Conservation (phyloP, 2,888 invertebrate species). For the Napeogenes inachia region DNA sequence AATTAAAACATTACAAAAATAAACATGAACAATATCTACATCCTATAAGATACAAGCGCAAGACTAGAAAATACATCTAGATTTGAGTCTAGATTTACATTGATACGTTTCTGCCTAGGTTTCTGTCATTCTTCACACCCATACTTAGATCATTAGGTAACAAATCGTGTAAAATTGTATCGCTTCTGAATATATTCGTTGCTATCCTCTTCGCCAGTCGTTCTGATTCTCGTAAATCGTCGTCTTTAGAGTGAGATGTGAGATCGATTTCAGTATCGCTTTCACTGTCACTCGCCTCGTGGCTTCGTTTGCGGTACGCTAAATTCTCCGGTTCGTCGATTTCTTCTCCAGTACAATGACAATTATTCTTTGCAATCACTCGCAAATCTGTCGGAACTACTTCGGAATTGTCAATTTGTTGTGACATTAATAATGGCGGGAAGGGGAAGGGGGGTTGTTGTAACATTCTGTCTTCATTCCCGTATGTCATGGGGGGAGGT, state of each 20-base stretch:
- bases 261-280: conserved; percentile 73
- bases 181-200: conserved; percentile 66
- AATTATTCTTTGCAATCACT: conserved; percentile 53
- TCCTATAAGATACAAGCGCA: conserved; percentile 11
- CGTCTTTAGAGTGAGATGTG: conserved; percentile 72
- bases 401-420: conserved; percentile 53
- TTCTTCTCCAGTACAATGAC: conserved; percentile 49
- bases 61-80: conserved; percentile 20
- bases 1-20: not conserved
- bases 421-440: conserved; percentile 55
- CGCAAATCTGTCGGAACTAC: conserved; percentile 66
- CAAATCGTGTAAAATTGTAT: conserved; percentile 66
- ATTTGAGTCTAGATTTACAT: conserved; percentile 39
- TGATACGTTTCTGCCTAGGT: conserved; percentile 48
- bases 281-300: conserved; percentile 63
- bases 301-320: conserved; percentile 54
- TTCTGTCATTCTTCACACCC: conserved; percentile 55
- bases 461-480: conserved; percentile 57
- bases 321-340: conserved; percentile 62
- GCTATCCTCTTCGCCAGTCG: conserved; percentile 65
- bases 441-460: conserved; percentile 59
- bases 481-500: conserved; percentile 50
- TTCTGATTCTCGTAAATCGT: conserved; percentile 66
- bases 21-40: conserved; percentile 16
- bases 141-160: conserved; percentile 73